phyloP scores from a whole-genome alignment of 2,113 vertebrate species.

The Cebidichthys violaceus region DNA sequence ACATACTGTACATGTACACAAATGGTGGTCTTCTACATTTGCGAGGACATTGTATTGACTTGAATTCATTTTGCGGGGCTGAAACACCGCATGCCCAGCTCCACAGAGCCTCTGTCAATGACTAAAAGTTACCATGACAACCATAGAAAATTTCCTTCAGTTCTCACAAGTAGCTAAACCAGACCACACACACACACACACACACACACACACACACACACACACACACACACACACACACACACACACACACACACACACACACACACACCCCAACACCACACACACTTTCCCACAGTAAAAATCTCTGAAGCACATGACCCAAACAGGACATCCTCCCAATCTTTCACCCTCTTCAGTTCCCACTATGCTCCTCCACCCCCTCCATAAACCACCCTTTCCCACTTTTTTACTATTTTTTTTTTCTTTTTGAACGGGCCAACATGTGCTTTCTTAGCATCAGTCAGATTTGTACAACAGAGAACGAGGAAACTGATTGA shows the following conservation, averaged over 20 bases:
- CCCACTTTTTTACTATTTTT: neutral
- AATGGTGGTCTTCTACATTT: neutral
- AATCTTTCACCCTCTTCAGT: slow-evolving; percentile 46
- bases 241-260: slow-evolving; percentile 43
- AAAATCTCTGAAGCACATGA: slow-evolving; percentile 66
- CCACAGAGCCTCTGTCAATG: neutral
- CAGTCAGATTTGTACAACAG: neutral
- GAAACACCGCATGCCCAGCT: neutral
- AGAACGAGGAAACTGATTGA: neutral
- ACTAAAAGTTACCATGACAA: neutral
- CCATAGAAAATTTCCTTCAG: slow-evolving; percentile 4
- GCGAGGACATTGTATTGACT: neutral
- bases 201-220: slow-evolving; percentile 32
- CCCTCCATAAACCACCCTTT: slow-evolving; percentile 20
- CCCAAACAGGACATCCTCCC: slow-evolving; percentile 79
- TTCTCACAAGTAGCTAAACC: slow-evolving; percentile 54
- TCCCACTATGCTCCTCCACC: slow-evolving; percentile 59
- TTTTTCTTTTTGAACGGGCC: neutral
- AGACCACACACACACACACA: slow-evolving; percentile 51
- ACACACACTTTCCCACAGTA: slow-evolving; percentile 78
- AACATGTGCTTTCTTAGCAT: neutral
- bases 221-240: slow-evolving; percentile 30
- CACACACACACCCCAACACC: slow-evolving; percentile 44
- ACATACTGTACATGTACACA: neutral
- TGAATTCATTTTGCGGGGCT: neutral